Evolutionary conservation across 2,888 invertebrate genomes (phyloP), one percentile per base, ranked within the genome.

Genomic region (Zygothrica quintamaculata): DNA sequence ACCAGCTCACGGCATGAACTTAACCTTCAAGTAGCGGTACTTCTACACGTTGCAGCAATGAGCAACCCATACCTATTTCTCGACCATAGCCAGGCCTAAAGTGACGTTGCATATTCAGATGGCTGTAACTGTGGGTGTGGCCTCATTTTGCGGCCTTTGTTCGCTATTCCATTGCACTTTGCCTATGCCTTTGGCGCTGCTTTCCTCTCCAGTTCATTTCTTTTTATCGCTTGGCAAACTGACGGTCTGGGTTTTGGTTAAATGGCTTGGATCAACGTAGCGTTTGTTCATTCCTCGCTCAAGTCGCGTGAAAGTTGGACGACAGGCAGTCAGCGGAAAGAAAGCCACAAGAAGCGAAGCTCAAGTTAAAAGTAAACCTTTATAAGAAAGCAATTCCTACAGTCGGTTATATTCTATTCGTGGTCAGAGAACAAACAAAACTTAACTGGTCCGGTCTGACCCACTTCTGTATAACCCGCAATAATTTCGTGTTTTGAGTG

Each of bases 301-400:
- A 87, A 88, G 90, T 87, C 89, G 89, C 90, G 90, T 88, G 91
- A 91, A 90, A 90, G 91, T 90, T 88, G 88, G 77, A 77, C 88
- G 75, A 33, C 61, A 71, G 64, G 34, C 61, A 71, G 64, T 79
- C 77, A 61, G 62, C 66, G 57, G 65, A 70, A 84, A 80, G 69
- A 78, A 81, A 84, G 81, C 84, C 57, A 52, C 12, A 55, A 66
- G 59, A n/a, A 31, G 26, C 26, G 43, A 51, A 22, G 26, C 39
- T 13, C 29, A 18, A 12, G 15, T 16, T 50, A 50, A 11, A 47
- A 67, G 50, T 36, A 52, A 58, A 50, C 51, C 44, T 51, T 64
- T 26, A 44, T n/a, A 60, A 70, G 56, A 65, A 56, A 69, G 56
- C 55, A 46, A 36, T 50, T 50, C 42, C 16, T 34, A 65, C 55